phyloP scores from a whole-genome alignment of 2,888 invertebrate species.

The Amphipoea lucens region DNA sequence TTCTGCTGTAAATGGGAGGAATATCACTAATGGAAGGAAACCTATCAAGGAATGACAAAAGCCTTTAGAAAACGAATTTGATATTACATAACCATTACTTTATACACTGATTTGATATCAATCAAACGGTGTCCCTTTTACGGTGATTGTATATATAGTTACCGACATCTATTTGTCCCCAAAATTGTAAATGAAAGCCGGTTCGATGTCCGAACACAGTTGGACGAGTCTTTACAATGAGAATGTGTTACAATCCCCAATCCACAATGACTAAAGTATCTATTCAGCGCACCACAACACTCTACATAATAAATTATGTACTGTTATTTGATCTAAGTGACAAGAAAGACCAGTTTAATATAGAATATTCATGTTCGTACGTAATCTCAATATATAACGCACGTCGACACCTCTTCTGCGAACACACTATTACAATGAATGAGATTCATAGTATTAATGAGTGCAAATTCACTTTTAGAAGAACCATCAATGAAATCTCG shows the following conservation, averaged over 20 bases:
- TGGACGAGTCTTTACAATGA: conserved; percentile 21
- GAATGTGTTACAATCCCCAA: conserved; percentile 33
- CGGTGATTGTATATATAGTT: conserved; percentile 28
- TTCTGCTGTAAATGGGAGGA: background rate
- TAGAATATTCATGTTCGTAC: conserved; percentile 58
- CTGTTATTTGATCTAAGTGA: conserved; percentile 54
- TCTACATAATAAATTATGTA: conserved; percentile 35
- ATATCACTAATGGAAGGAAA: background rate
- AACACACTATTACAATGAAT: conserved; percentile 68
- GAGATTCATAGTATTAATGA: conserved; percentile 69
- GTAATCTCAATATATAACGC: conserved; percentile 56
- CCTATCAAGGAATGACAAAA: background rate
- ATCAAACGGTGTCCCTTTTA: background rate
- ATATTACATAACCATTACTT: background rate
- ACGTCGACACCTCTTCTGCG: conserved; percentile 62
- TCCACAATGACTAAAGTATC: conserved; percentile 45
- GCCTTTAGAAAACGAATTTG: background rate
- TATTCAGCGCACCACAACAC: conserved; percentile 45
- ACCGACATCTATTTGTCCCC: conserved; percentile 25
- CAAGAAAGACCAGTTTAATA: conserved; percentile 46
- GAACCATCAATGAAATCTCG: conserved; percentile 67
- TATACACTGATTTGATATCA: background rate
- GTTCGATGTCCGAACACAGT: conserved; percentile 43
- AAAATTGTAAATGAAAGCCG: conserved; percentile 40
- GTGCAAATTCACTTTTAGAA: conserved; percentile 67